These are phyloP conservation scores for Parauchenoglanis punctatus DNA, from an alignment of 2,797 vertebrate genomes.

Conservation along the genomic window DNA sequence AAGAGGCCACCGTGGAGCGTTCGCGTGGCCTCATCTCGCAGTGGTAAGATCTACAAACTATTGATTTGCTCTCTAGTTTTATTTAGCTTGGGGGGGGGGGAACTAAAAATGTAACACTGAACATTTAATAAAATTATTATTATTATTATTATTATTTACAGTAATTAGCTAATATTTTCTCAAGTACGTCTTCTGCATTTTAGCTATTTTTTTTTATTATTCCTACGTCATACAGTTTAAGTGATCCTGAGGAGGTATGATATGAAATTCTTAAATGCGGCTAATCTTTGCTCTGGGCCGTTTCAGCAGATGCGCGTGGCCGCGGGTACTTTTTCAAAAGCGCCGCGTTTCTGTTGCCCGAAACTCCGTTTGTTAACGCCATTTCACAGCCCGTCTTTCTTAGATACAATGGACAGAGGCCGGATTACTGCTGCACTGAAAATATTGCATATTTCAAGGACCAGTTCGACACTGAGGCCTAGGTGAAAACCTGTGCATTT, in stretches of 20 bases:
- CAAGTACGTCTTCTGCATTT: not conserved
- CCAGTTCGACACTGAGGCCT: not conserved
- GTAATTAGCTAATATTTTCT: not conserved
- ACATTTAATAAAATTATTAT: not conserved
- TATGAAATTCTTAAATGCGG: conserved; percentile 32
- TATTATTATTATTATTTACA: conserved; percentile 17
- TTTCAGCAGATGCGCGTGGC: not conserved
- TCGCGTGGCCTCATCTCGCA: not conserved
- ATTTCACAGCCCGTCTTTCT: not conserved
- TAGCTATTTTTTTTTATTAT: not conserved
- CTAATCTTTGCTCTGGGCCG: conserved; percentile 53
- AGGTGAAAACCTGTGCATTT: not conserved
- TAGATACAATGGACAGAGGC: not conserved
- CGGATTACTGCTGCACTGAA: not conserved
- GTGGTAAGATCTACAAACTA: not conserved
- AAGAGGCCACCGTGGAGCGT: not conserved
- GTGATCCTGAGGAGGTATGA: conserved; percentile 29
- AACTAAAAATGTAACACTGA: not conserved
- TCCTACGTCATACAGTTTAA: not conserved
- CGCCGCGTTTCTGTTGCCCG: not conserved
- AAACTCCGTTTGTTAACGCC: conserved; percentile 5
- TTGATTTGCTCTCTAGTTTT: not conserved
- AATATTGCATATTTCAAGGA: not conserved
- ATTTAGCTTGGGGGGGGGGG: not conserved
- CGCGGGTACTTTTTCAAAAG: not conserved